phyloP scores from a whole-genome alignment of 2,888 invertebrate species.

The Conus canariensis region DNA sequence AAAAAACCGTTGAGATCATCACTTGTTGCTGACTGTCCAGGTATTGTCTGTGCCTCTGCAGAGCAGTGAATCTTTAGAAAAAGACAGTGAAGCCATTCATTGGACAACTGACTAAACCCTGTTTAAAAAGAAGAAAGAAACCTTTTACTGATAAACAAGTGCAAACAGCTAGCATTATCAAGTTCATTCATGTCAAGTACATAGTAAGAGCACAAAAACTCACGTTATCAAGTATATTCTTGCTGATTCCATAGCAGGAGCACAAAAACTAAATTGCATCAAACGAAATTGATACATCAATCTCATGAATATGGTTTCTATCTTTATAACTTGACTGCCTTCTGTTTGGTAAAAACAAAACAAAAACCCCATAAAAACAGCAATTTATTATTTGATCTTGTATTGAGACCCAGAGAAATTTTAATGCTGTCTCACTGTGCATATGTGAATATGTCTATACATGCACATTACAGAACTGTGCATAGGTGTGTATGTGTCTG shows the following conservation, averaged over 20 bases:
- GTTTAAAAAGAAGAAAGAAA: background rate
- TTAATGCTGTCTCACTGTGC: too few species aligned
- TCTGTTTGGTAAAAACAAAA: too few species aligned
- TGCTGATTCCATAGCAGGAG: background rate
- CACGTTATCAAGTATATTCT: background rate
- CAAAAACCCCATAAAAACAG: too few species aligned
- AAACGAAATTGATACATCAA: too few species aligned
- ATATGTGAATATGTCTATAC: too few species aligned
- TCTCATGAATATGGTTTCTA: too few species aligned
- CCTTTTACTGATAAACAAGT: background rate
- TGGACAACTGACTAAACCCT: background rate
- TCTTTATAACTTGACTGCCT: too few species aligned
- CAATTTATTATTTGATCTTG: too few species aligned
- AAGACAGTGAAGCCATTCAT: background rate
- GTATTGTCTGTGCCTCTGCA: background rate
- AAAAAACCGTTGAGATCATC: background rate
- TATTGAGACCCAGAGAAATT: too few species aligned
- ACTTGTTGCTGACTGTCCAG: background rate
- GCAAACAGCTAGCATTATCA: background rate
- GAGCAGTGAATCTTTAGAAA: background rate
- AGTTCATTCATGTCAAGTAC: background rate
- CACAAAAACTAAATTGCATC: too few species aligned
- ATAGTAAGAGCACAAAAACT: background rate
- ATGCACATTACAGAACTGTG: too few species aligned
- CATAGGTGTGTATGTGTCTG: too few species aligned